Evolutionary conservation across 1,140 invertebrate genomes (phyloP).

Genomic region (Atta colombica): DNA sequence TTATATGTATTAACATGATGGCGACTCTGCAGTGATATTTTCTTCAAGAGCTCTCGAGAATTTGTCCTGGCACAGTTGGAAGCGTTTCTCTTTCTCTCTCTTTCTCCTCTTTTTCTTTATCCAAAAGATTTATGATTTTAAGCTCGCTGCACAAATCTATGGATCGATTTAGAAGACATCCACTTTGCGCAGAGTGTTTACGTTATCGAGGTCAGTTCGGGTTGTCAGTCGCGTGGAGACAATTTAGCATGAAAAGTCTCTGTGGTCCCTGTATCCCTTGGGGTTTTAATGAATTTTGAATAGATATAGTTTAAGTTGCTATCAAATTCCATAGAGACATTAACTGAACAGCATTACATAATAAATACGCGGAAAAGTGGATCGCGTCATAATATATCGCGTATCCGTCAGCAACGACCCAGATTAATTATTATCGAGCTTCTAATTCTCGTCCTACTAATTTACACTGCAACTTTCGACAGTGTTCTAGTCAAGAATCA

Average conservation of each 20-base stretch:
- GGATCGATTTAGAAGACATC: conserved; percentile 23
- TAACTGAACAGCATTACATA: conserved; percentile 4
- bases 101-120: neutral
- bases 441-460: conserved; percentile 58
- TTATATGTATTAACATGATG: neutral
- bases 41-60: neutral
- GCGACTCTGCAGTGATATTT: neutral
- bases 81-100: neutral
- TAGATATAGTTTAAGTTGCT: neutral
- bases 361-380: conserved; percentile 34
- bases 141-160: neutral
- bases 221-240: conserved; percentile 62
- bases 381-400: conserved; percentile 46
- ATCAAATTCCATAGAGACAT: neutral
- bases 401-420: conserved; percentile 31
- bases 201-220: conserved; percentile 76
- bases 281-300: neutral
- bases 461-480: neutral
- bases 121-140: conserved; percentile 11
- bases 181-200: conserved; percentile 23
- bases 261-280: conserved; percentile 25
- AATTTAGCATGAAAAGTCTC: conserved; percentile 58
- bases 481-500: neutral
- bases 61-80: conserved; percentile 9
- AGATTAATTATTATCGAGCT: conserved; percentile 67